Evolutionary conservation across 2,797 vertebrate species (phyloP), one percentile per base, ranked within the genome.

Genomic region (Labroides dimidiatus): DNA sequence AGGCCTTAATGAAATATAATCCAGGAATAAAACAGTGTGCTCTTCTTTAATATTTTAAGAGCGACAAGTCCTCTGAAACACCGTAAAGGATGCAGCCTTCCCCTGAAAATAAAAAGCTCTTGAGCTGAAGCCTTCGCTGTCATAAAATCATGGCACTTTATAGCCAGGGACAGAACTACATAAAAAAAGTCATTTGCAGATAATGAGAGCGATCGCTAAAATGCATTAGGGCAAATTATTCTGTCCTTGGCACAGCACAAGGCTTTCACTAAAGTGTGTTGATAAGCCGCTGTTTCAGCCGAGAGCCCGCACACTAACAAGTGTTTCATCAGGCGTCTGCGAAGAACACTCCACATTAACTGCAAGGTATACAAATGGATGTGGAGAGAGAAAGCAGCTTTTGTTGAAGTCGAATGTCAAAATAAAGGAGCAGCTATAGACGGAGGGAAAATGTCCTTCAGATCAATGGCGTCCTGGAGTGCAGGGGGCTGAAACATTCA

Each of bases 391-490:
- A 76, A 64, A 63, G 75, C 45, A 1, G 36, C 66, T 76, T 69
- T 80, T 78, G 71, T 84, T 65, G 14, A 74, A 81, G 83, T 75
- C 76, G 69, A 77, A 85, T 75, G 77, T 72, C 73, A 78, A 79
- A 86, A 90, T 85, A 78, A 84, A 81, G 69, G 67, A 77, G 79
- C 63, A 5, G 77, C 79, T 55, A 56, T 55, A 73, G 80, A 75
- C 72, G 20, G 78, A 80, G 79, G 61, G 72, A 74, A 89, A 90
- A 91, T 84, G 85, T 85, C 87, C 83, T 89, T 85, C 74, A 84
- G 86, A 91, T 92, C 87, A 86, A 77, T 89, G 85, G 78, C 62
- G 72, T 89, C 77, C 87, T 87, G 83, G 84, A 87, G 87, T 62
- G 88, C 82, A 85, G 82, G 55, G 84, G 84, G 73, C 69, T 77